Evolutionary conservation across 2,113 vertebrate species (phyloP), one percentile per base, ranked within the genome.

Genomic region (Macquaria australasica): DNA sequence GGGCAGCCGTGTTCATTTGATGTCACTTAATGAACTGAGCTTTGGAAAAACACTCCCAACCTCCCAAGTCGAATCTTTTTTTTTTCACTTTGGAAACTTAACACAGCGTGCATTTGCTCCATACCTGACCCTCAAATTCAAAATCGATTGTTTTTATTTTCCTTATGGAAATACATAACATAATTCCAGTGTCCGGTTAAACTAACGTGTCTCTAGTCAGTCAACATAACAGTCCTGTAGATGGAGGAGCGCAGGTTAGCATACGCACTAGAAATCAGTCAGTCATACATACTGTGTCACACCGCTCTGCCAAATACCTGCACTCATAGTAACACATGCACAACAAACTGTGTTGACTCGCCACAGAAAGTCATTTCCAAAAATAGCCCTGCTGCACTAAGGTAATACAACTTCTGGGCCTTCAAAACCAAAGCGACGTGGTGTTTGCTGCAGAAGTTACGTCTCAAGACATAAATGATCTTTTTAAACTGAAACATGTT

Each of bases 281-380:
- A 6, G 76, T 86, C 86, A 87, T 63, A 34, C 11, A 59, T 55
- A 23, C 60, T 31, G 70, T 62, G 80, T 92, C 73, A 45, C 88
- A 89, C 78, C 21, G 37, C 56, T 59, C 51, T 51, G 84, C 23
- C 83, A 85, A 88, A 92, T 91, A 85, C 80, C 73, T 84, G 79
- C 86, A 67, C 78, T 86, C 77, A 60, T 53, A 87, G 86, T 88
- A 66, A 81, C 82, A 91, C 66, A 69, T 62, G 21, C 82, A 73
- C 39, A 39, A 79, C 45, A 82, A 82, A 75, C 64, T 37, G 31
- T 53, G 71, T 45, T 18, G 37, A 56, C 53, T 69, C 7, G 3
- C 8, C 53, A 59, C 67, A 31, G 16, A 55, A 70, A 56, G 66
- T 73, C 5, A 55, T 51, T 45, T 84, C 50, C 59, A 88, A 69